Evolutionary conservation across 1,140 invertebrate genomes (phyloP).

Genomic region (Saxidomus purpurata): DNA sequence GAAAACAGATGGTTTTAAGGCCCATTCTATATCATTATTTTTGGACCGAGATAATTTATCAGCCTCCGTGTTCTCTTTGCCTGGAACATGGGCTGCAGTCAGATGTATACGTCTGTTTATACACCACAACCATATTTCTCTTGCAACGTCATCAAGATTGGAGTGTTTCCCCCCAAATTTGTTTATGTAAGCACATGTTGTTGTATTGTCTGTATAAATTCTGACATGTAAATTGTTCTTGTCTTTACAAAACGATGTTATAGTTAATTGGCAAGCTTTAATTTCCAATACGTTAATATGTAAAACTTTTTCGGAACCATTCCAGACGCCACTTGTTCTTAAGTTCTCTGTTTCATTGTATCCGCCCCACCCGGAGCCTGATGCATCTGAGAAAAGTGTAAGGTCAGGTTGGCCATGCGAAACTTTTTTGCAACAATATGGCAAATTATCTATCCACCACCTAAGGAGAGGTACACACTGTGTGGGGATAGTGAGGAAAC

Average conservation of each 20-base stretch:
- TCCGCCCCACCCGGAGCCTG: slow-evolving; percentile 39
- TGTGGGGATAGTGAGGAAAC: background rate
- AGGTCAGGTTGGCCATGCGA: background rate
- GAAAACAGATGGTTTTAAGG: background rate
- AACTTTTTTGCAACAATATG: background rate
- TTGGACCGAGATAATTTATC: background rate
- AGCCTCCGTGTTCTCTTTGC: background rate
- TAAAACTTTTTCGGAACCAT: background rate
- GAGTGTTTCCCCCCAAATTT: slow-evolving; percentile 37
- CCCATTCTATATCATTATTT: background rate
- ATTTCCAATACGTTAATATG: slow-evolving; percentile 63
- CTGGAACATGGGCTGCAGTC: slow-evolving; percentile 17
- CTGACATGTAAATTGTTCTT: background rate
- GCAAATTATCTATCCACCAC: slow-evolving; percentile 44
- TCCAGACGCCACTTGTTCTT: slow-evolving; percentile 37
- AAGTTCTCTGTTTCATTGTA: background rate
- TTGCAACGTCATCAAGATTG: background rate
- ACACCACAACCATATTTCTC: slow-evolving; percentile 13
- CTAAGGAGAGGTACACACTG: background rate
- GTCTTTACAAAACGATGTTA: background rate
- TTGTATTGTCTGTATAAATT: slow-evolving; percentile 61
- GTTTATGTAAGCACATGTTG: slow-evolving; percentile 57
- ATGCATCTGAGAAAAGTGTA: slow-evolving; percentile 24
- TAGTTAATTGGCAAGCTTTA: slow-evolving; percentile 30
- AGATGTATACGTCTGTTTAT: background rate